Evolutionary conservation across 1,140 invertebrate genomes (phyloP), one percentile per base, ranked within the genome.

Genomic region (Hycleus cichorii): DNA sequence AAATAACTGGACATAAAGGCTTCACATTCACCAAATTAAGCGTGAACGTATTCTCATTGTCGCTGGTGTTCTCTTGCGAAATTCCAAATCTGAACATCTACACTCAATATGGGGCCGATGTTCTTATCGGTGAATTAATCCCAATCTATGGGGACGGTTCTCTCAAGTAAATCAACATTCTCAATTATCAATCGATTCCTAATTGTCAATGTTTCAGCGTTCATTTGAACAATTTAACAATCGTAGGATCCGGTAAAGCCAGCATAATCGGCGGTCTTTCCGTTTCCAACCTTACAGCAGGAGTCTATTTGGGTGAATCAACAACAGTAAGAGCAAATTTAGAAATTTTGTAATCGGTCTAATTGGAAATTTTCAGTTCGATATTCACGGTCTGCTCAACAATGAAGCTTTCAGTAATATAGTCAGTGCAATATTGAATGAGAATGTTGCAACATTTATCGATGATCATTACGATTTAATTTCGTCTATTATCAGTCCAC

Each of bases 391-490:
- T 9, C 9, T 27, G 26, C 39, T 52, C 2, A 26, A 52, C 24
- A 44, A 52, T 27, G 50, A 52, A 43, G 50, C 42, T 25, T 52
- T 52, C n/a, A 52, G 50, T 25, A 6, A 11, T 7, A 52, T 52
- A 25, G 9, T 52, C 4, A 52, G 40, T 26, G 39, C 38, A 7
- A 4, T 52, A 4, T 10, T 52, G 39, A 52, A 43, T n/a, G 39
- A 52, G 25, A 11, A 27, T 5, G 50, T 52, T n/a, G 18, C 50
- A 7, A 44, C 39, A n/a, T 44, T 52, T 9, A 43, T 52, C 3
- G 39, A 52, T 44, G 43, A 52, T 27, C 39, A 52, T 25, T 39
- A 52, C 42, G 10, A 52, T n/a, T 18, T 44, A 7, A 52, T 52
- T 52, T 52, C 50, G n/a, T n/a, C 42, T 26, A 10, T 44, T 52